Evolutionary conservation across 2,888 invertebrate species (phyloP).

Genomic region (Alsophila aescularia): DNA sequence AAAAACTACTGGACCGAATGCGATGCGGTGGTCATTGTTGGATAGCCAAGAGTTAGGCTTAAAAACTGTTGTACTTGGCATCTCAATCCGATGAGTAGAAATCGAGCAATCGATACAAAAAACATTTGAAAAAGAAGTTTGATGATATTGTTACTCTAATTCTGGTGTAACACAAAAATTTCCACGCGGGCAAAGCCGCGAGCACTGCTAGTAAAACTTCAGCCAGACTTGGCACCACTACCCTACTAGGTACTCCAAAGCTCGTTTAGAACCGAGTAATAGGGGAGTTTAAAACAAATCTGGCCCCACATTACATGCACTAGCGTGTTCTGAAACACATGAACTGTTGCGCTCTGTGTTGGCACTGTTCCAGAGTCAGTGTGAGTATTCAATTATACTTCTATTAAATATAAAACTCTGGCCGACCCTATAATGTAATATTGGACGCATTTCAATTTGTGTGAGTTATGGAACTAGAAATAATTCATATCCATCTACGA

Average conservation of each 20-base stretch:
- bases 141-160: no score
- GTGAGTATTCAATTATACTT: slow-evolving; percentile 20
- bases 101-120: no score
- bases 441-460: slow-evolving; percentile 23
- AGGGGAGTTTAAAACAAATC: slow-evolving; percentile 9
- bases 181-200: no score
- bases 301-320: slow-evolving; percentile 21
- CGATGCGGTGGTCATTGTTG: no score
- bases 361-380: slow-evolving; percentile 11
- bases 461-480: neutral
- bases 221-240: neutral
- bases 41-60: no score
- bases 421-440: slow-evolving; percentile 3
- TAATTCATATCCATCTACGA: neutral
- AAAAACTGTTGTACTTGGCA: no score
- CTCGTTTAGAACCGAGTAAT: neutral
- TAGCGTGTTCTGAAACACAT: slow-evolving; percentile 3
- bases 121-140: no score
- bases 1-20: no score
- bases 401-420: slow-evolving; percentile 14
- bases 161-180: no score
- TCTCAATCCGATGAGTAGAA: no score
- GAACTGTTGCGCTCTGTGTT: slow-evolving; percentile 24
- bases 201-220: neutral
- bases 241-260: neutral